Conservation (phyloP, 2,888 invertebrate genomes). For the Platycnemis pennipes region DNA sequence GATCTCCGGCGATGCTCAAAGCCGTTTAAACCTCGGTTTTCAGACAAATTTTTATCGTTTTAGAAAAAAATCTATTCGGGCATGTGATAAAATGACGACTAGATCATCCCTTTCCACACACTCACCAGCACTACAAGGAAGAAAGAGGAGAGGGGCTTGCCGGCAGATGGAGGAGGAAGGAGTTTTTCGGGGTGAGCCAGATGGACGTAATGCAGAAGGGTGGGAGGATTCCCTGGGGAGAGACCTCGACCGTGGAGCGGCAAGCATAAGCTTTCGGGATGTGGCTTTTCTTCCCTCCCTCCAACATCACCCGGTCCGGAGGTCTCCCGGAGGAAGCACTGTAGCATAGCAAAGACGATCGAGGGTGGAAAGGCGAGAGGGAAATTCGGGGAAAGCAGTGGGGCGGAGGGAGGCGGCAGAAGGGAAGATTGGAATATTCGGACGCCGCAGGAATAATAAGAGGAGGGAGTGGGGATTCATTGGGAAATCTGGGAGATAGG, state of each 20-base stretch:
- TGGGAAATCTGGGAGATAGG: constrained; percentile 30
- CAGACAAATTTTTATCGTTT: too few species aligned
- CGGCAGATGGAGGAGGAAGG: neutral
- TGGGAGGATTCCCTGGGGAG: constrained; percentile 14
- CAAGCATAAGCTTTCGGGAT: neutral
- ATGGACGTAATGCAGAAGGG: neutral
- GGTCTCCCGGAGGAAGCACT: too few species aligned
- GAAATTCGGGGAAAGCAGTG: neutral
- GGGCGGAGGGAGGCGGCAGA: neutral
- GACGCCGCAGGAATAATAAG: constrained; percentile 55
- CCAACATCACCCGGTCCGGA: neutral
- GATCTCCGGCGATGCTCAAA: too few species aligned
- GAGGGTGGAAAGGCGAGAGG: neutral
- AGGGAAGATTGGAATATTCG: constrained; percentile 41
- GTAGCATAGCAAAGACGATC: neutral
- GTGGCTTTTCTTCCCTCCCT: neutral
- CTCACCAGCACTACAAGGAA: neutral
- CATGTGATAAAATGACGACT: neutral
- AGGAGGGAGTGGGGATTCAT: neutral
- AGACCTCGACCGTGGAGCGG: neutral
- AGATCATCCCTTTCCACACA: neutral
- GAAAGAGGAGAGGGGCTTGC: neutral
- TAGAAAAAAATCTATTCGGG: neutral
- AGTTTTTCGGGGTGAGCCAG: neutral
- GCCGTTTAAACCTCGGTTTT: too few species aligned